These are phyloP conservation scores for Agrotis puta DNA, from an alignment of 2,888 invertebrate species.

Conservation along the genomic window DNA sequence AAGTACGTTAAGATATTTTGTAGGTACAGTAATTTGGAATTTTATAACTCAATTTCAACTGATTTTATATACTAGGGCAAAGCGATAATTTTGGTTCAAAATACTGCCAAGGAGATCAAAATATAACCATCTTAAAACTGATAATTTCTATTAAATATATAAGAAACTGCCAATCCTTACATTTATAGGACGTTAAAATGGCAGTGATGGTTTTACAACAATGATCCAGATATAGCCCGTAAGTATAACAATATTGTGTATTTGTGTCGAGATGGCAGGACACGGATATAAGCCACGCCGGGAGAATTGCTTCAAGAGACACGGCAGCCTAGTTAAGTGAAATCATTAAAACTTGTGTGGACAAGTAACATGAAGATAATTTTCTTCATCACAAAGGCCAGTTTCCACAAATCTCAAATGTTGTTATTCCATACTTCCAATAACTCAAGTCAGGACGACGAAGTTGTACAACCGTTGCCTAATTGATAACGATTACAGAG, in stretches of 20 bases:
- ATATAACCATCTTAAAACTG: constrained; percentile 40
- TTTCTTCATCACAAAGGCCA: constrained; percentile 5
- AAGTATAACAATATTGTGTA: constrained; percentile 51
- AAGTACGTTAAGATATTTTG: constrained; percentile 55
- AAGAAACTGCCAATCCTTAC: constrained; percentile 57
- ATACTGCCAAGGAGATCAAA: constrained; percentile 63
- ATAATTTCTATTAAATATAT: constrained; percentile 40
- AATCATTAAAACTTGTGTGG: constrained; percentile 28
- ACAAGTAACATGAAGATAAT: background rate
- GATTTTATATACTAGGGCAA: constrained; percentile 36
- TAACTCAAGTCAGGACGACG: constrained; percentile 10
- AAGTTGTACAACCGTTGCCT: background rate
- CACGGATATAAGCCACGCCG: constrained; percentile 7
- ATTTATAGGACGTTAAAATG: constrained; percentile 61
- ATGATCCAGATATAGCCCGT: constrained; percentile 61
- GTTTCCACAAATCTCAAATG: constrained; percentile 22
- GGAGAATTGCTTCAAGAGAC: constrained; percentile 15
- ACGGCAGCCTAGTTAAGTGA: constrained; percentile 23
- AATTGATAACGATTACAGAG: no score
- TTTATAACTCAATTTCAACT: constrained; percentile 43
- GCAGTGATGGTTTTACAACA: constrained; percentile 59
- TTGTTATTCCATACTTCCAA: constrained; percentile 33
- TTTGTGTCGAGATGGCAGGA: background rate
- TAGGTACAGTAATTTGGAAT: constrained; percentile 40
- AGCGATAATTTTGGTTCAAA: constrained; percentile 33